Evolutionary conservation across 2,888 invertebrate species (phyloP), one percentile per base, ranked within the genome.

Genomic region (Glaucopsyche alexis): DNA sequence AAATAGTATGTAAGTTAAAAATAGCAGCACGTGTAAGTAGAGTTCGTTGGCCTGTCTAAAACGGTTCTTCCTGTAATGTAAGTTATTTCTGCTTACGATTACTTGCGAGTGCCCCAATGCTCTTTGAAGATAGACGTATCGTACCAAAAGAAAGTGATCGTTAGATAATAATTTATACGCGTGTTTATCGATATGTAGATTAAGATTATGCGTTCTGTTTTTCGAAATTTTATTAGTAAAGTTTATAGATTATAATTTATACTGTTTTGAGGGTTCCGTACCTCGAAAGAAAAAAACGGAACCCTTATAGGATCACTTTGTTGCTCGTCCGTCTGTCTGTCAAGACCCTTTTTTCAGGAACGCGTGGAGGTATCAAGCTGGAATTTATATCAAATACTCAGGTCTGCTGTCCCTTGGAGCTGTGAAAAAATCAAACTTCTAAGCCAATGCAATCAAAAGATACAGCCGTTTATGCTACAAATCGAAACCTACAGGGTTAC

Each of bases 41-140:
- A 79, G 90, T 84, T 90, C 89, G 86, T 81, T 78, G 89, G 67
- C 84, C 90, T 85, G 77, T 82, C 89, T 90, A 90, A 88, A 86
- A 90, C 81, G 79, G 89, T 85, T 82, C 82, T 87, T 85, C 84
- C 86, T 83, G 85, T 84, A 83, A 80, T 80, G 77, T 72, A 42
- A 77, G 80, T 79, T 79, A 81, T 82, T 82, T 79, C 79, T 75
- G 80, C 82, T 80, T 79, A 76, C 79, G 80, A 82, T 82, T 82
- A 82, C 79, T 76, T 29, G 74, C 76, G 76, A 77, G 74, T 75
- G 76, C 73, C 77, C 75, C 77, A 38, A 45, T 45, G 16, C 19
- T 69, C 67, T 67, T 69, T 69, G 69, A 69, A 69, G 69, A 69
- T 69, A 49, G 47, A 69, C 69, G 67, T 8, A 66, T 40, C 40